Percentiles rank a stretch among this genome's conserved stretches.
Conservation (phyloP, 2,888 invertebrate genomes). For the Elmis aenea region DNA sequence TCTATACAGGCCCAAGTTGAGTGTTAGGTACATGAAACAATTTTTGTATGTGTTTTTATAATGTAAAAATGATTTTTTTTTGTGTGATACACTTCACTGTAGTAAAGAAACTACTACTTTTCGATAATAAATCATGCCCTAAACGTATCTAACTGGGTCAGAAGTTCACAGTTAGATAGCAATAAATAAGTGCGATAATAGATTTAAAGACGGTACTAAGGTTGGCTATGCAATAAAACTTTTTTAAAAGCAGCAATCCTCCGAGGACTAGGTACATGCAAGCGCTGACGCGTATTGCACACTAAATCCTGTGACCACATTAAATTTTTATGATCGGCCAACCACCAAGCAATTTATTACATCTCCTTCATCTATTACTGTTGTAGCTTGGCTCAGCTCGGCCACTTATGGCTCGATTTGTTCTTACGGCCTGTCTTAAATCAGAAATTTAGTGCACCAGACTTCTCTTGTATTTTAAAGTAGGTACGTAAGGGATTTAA, state of each 20-base stretch:
- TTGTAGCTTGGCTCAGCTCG: constrained; percentile 10
- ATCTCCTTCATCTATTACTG: constrained; percentile 14
- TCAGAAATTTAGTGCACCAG: constrained; percentile 16
- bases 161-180: constrained; percentile 18
- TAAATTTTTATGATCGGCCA: constrained; percentile 26
- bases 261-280: no score
- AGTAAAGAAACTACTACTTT: no score
- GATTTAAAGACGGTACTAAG: constrained; percentile 13
- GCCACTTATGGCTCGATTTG: constrained; percentile 17
- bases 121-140: no score
- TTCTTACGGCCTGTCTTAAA: constrained; percentile 15
- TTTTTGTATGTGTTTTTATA: no score
- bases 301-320: constrained; percentile 24
- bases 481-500: no score
- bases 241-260: no score
- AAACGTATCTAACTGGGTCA: constrained; percentile 21
- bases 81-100: no score
- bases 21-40: no score
- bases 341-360: constrained; percentile 14
- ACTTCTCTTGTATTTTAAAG: no score
- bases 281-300: constrained; percentile 13
- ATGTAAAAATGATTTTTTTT: no score
- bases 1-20: no score
- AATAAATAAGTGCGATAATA: constrained; percentile 18
- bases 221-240: no score